A percentile compares a stretch with the other conserved stretches of the same genome.
Evolutionary conservation across 2,113 vertebrate species (phyloP).

Genomic region (Pseudolaguvia tuberculata): DNA sequence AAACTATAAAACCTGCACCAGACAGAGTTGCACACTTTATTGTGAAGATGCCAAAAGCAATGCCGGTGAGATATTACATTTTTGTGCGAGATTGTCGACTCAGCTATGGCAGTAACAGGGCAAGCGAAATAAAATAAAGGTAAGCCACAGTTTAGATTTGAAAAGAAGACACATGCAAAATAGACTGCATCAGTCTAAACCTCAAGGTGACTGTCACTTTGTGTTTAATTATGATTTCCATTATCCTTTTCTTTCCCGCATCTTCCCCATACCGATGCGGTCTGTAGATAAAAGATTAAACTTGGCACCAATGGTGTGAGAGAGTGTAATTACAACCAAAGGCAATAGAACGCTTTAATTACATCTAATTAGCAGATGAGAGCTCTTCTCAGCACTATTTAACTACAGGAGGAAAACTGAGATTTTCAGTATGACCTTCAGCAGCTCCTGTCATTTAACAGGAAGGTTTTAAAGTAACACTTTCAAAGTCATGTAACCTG

Average conservation of each 20-base stretch:
- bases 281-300: slow-evolving; percentile 40
- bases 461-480: neutral
- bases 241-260: slow-evolving; percentile 39
- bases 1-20: neutral
- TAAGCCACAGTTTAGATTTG: neutral
- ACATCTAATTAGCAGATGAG: slow-evolving; percentile 55
- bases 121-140: slow-evolving; percentile 11
- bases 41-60: slow-evolving; percentile 49
- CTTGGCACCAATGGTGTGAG: slow-evolving; percentile 42
- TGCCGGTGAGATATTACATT: slow-evolving; percentile 45
- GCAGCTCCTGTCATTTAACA: neutral
- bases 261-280: neutral
- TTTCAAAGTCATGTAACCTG: no score
- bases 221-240: slow-evolving; percentile 45
- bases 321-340: slow-evolving; percentile 60
- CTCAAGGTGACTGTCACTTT: slow-evolving; percentile 56
- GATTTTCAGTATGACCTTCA: slow-evolving; percentile 14
- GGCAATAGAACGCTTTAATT: slow-evolving; percentile 60
- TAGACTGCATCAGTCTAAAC: slow-evolving; percentile 20
- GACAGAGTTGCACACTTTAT: slow-evolving; percentile 44
- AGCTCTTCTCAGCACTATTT: slow-evolving; percentile 41
- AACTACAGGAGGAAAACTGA: slow-evolving; percentile 6
- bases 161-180: neutral
- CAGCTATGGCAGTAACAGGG: slow-evolving; percentile 17
- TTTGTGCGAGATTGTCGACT: slow-evolving; percentile 24